Conservation (phyloP, 2,113 vertebrate genomes). For the Thryonomys swinderianus region DNA sequence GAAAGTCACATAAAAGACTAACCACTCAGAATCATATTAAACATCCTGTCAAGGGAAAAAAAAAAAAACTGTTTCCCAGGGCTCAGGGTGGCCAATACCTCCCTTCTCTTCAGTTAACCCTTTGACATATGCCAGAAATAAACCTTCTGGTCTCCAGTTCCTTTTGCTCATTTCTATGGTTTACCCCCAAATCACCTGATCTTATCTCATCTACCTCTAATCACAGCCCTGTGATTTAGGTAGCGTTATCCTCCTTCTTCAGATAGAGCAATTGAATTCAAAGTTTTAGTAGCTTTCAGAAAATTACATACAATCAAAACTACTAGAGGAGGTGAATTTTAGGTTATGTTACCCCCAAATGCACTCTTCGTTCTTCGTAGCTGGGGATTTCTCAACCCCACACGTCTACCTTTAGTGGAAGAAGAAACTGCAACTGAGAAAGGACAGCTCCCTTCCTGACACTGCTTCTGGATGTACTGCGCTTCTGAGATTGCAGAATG, state of each 20-base stretch:
- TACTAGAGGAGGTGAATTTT: neutral
- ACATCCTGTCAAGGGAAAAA: too few species aligned
- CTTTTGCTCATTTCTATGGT: neutral
- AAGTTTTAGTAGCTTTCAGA: neutral
- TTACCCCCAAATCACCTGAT: neutral
- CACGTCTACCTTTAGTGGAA: neutral
- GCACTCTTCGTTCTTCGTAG: neutral
- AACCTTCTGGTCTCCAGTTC: too few species aligned
- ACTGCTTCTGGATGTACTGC: accelerated
- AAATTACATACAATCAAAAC: neutral
- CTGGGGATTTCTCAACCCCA: neutral
- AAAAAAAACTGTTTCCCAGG: too few species aligned
- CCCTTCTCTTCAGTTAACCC: neutral
- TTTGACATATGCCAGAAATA: accelerated
- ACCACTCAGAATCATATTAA: too few species aligned
- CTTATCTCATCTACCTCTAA: neutral
- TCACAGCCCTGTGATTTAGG: accelerated
- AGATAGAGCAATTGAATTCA: neutral
- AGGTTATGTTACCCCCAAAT: neutral
- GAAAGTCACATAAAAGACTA: neutral
- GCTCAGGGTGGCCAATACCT: accelerated
- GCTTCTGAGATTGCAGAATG: neutral
- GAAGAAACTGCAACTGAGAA: neutral
- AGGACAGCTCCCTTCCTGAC: accelerated
- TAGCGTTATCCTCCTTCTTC: neutral